Percentiles rank a stretch among this genome's conserved stretches.
These are phyloP conservation scores for Monopterus albus DNA, from an alignment of 2,113 vertebrate genomes.

Conservation along the genomic window DNA sequence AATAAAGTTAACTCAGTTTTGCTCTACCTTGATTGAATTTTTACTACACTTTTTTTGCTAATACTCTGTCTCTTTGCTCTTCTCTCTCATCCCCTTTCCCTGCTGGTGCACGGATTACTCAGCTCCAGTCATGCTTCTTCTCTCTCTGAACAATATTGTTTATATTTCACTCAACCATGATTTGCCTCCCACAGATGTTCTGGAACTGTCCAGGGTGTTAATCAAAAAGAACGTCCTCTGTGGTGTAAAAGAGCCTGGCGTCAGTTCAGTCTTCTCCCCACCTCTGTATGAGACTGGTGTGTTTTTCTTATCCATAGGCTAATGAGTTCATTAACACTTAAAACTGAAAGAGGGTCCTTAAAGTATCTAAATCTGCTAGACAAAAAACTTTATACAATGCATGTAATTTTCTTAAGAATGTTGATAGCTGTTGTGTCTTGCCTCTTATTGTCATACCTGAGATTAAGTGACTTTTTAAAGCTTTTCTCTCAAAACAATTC, in stretches of 20 bases:
- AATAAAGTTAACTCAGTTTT: neutral
- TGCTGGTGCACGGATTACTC: slow-evolving; percentile 55
- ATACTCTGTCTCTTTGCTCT: slow-evolving; percentile 36
- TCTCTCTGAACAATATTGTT: slow-evolving; percentile 65
- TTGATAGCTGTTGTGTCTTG: too few species aligned
- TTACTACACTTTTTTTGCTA: neutral
- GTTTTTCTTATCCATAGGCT: slow-evolving; percentile 73
- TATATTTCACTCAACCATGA: slow-evolving; percentile 66
- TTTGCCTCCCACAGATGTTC: slow-evolving; percentile 74
- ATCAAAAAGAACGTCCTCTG: slow-evolving; percentile 69
- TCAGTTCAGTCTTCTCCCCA: slow-evolving; percentile 42
- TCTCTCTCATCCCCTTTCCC: slow-evolving; percentile 29
- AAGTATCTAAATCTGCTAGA: slow-evolving; percentile 11
- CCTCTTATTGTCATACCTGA: too few species aligned
- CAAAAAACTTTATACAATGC: neutral
- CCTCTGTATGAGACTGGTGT: slow-evolving; percentile 36
- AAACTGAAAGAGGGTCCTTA: slow-evolving; percentile 24
- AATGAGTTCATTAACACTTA: slow-evolving; percentile 73
- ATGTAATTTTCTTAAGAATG: too few species aligned
- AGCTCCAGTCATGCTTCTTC: slow-evolving; percentile 60
- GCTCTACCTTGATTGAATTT: slow-evolving; percentile 3
- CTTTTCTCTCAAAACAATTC: neutral
- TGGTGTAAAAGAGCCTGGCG: slow-evolving; percentile 59
- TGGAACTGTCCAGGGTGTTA: slow-evolving; percentile 75
- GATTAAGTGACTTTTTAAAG: too few species aligned